Base-by-base conservation (phyloP, 2,113 vertebrate species). In the Lota lota region DNA sequence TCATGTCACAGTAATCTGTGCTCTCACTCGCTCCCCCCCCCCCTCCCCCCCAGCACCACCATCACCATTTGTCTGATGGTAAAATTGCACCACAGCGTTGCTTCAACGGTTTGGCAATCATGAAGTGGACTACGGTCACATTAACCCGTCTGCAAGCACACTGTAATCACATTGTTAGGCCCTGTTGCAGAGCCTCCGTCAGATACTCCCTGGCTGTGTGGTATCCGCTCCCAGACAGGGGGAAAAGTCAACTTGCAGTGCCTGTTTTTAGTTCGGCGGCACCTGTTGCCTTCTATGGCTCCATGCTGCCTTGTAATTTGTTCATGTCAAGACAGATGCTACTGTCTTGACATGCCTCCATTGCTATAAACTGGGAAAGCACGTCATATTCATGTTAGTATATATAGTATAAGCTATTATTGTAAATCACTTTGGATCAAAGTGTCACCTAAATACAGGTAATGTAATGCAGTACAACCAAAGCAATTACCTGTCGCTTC, bases 121-220 rank as follows among this genome's bases (percentile, higher is more conserved):
- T 21, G 51, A 67, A 6, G n/a, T 16, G 18, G 51, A 5, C 56
- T 62, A 63, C 67, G 72, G 71, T 80, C 79, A 80, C 63, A 61
- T 71, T 79, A 63, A 19, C 74, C 68, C 21, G 15, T 21, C 58
- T 54, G 63, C 8, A 8, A 47, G 40, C 40, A 8, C 40, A 6
- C 71, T 84, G 68, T 73, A 79, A 77, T 88, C 73, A 70, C 67
- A 70, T 5, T 73, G 75, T 73, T 86, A 74, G 69, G 67, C 7
- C 40, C 18, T 15, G 7, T 56, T 71, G 77, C 53, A 69, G 5
- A 69, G 73, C 64, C 18, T 20, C 22, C 16, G 10, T 10, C 22
- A 66, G 67, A 70, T 0, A 3, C 60, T 76, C 64, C 21, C 36
- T 33, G 28, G 28, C 69, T 21, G 64, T 64, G 71, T 62, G 7